Evolutionary conservation across 2,113 vertebrate genomes (phyloP), one percentile per base, ranked within the genome.

Genomic region (Cynoglossus semilaevis): DNA sequence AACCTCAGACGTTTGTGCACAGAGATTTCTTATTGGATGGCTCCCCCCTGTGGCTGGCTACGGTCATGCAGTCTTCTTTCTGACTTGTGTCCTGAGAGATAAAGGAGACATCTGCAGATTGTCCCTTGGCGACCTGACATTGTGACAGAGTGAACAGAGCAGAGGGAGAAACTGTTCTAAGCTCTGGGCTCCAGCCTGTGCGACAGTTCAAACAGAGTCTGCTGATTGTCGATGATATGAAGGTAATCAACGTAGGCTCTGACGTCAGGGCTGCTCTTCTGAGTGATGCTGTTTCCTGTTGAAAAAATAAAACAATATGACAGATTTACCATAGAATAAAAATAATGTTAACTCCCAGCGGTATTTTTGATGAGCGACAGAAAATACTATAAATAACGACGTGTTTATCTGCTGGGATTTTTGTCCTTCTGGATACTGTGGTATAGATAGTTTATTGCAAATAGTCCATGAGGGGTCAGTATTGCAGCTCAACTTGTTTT

Each of bases 221-320:
- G 94, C 85, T 99, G 96, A 94, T 93, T 98, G 91, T 98, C 95
- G 1, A 99, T 95, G 84, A 99, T 87, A 0, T 93, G 94, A 79
- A 99, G 90, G 82, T 95, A 91, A 70, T 94, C 92, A 7, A 94
- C 62, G 14, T 94, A 95, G 63, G 92, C 86, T 80, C 90, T 93
- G 63, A 94, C 88, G 58, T 99, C 96, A 0, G 92, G 85, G 53
- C 94, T 94, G 71, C 95, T 95, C 83, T 99, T 98, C 1, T 93
- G 91, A 54, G 85, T 84, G 64, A 92, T 69, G 74, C 93, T 91
- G 45, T 90, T 91, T 87, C 93, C 96, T 98, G 65, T 14, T 43
- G n/a, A 49, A 13, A 16, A 46, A 29, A 35, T 1, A 1, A 15
- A 10, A 16, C 10, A n/a, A n/a, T 45, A 41, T 40, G 37, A 40